Conservation (phyloP, 2,113 vertebrate species). For the Solenodon paradoxus region DNA sequence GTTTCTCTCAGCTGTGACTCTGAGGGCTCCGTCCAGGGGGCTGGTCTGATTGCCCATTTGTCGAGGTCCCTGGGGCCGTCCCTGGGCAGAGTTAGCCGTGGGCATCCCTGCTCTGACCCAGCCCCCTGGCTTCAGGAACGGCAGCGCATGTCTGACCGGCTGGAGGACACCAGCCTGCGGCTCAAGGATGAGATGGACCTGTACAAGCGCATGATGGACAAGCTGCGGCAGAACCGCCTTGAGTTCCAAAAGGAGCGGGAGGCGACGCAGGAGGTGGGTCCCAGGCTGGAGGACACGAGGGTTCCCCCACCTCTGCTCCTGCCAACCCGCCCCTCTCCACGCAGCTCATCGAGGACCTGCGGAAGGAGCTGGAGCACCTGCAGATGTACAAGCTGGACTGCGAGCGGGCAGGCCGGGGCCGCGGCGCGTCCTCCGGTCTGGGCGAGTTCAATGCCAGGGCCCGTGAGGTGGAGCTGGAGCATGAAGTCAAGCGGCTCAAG, state of each 20-base stretch:
- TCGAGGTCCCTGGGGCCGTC: accelerated
- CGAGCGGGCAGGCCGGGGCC: slow-evolving; percentile 88
- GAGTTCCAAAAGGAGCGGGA: slow-evolving; percentile 96
- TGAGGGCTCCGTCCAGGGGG: not conserved
- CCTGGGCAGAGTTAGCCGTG: too few relatives aligned
- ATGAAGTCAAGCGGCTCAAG: slow-evolving; percentile 95
- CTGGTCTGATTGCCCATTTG: not conserved
- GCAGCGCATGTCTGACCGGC: slow-evolving; percentile 93
- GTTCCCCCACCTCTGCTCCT: not conserved
- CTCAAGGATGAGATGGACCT: slow-evolving; percentile 97
- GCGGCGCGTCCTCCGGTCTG: slow-evolving; percentile 86
- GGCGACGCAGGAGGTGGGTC: slow-evolving; percentile 92
- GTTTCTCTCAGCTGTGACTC: not conserved
- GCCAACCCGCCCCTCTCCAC: not conserved
- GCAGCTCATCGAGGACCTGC: slow-evolving; percentile 95
- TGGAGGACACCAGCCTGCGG: slow-evolving; percentile 94
- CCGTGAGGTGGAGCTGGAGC: slow-evolving; percentile 95
- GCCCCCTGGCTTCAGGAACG: slow-evolving; percentile 84
- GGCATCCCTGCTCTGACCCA: accelerated
- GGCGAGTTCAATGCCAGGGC: slow-evolving; percentile 90
- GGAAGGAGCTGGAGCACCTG: slow-evolving; percentile 94
- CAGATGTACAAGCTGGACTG: slow-evolving; percentile 95
- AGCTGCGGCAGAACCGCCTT: slow-evolving; percentile 92
- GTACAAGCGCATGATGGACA: slow-evolving; percentile 97
- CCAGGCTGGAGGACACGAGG: accelerated